Conservation (phyloP, 2,113 vertebrate species). For the Lanius ludovicianus region DNA sequence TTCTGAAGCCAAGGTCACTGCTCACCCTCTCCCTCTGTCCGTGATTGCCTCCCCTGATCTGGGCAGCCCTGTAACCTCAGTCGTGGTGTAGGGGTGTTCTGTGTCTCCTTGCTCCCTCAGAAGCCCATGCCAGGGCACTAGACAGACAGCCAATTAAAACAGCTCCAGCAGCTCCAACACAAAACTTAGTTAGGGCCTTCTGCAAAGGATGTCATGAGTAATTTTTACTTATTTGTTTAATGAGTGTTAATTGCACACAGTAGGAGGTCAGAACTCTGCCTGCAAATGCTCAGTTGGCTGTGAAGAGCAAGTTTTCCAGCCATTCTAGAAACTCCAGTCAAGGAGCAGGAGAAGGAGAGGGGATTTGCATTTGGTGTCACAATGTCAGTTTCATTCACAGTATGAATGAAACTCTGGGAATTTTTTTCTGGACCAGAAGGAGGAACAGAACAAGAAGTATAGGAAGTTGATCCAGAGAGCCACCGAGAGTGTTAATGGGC, state of each 20-base stretch:
- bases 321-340: fast-evolving
- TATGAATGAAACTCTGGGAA: not conserved
- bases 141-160: not conserved
- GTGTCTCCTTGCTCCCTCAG: not conserved
- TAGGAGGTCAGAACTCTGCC: not conserved
- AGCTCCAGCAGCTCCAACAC: not conserved
- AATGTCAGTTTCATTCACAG: not conserved
- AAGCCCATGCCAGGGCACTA: not conserved
- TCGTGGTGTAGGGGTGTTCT: not conserved
- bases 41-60: not conserved
- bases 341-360: not conserved
- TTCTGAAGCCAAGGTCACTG: not conserved
- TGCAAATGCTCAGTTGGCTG: not conserved
- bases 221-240: slow-evolving; percentile 41
- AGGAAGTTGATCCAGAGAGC: not conserved
- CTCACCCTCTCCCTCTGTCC: not conserved
- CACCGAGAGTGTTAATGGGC: not conserved
- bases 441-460: not conserved
- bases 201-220: not conserved
- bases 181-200: not conserved
- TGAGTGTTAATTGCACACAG: slow-evolving; percentile 39
- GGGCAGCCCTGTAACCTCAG: not conserved
- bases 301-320: fast-evolving
- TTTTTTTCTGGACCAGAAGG: not conserved
- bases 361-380: not conserved